phyloP scores from a whole-genome alignment of 2,888 invertebrate genomes.

The Hyalella azteca region DNA sequence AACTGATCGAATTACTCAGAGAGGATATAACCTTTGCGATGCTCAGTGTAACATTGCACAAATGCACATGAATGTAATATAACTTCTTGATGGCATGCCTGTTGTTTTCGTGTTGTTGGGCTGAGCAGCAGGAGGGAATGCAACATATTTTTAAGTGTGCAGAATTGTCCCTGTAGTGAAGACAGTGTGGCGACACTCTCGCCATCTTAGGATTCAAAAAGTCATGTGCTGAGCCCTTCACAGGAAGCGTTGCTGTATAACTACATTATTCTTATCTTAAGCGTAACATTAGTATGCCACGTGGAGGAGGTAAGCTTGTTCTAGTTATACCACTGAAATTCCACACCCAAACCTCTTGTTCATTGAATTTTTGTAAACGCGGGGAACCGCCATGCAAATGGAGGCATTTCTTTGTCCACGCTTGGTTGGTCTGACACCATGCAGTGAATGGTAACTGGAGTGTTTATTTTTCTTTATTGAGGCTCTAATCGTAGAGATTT shows the following conservation, averaged over 20 bases:
- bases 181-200: not conserved
- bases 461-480: not conserved
- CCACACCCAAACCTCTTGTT: not conserved
- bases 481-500: slow-evolving; percentile 22
- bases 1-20: too few species aligned
- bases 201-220: not conserved
- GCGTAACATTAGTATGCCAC: slow-evolving; percentile 6
- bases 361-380: too few species aligned
- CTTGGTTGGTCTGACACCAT: too few species aligned
- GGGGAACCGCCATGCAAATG: too few species aligned
- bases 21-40: too few species aligned
- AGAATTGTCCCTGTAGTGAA: slow-evolving; percentile 11
- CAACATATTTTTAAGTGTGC: slow-evolving; percentile 15
- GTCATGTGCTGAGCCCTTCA: slow-evolving; percentile 16
- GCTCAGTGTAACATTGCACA: too few species aligned
- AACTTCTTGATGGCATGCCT: too few species aligned
- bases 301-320: slow-evolving; percentile 7
- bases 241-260: slow-evolving; percentile 30
- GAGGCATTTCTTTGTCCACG: too few species aligned
- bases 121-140: slow-evolving; percentile 17
- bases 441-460: too few species aligned
- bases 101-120: not conserved
- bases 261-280: slow-evolving; percentile 35
- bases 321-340: not conserved
- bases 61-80: too few species aligned